Evolutionary conservation across 30 jellyfish, hydroid and myxozoan species (phyloP).

Genomic region (Nemopilema nomurai): DNA sequence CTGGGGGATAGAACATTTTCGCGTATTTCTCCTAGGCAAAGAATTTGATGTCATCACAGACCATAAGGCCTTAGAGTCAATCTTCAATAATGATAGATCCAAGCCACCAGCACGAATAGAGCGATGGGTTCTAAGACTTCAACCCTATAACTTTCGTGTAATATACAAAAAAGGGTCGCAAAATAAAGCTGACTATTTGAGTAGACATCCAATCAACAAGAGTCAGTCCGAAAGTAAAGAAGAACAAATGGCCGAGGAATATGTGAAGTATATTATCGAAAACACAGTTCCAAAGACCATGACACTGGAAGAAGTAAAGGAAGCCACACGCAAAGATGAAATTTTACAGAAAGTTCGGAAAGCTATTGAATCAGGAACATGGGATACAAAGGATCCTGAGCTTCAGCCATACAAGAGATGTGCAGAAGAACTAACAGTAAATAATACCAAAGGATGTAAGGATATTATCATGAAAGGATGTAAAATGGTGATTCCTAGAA

Average conservation of each 20-base stretch:
- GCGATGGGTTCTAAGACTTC: conserved; percentile 48
- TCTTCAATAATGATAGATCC: conserved; percentile 40
- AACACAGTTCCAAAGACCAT: conserved; percentile 42
- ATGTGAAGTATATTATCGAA: conserved; percentile 20
- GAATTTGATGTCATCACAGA: conserved; percentile 48
- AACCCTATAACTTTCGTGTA: conserved; percentile 48
- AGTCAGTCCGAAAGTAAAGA: conserved; percentile 45
- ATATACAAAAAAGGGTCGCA: conserved; percentile 39
- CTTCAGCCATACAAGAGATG: conserved; percentile 34
- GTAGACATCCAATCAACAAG: conserved; percentile 39
- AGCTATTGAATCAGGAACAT: conserved; percentile 24
- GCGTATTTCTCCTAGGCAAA: conserved; percentile 41
- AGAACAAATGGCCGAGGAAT: conserved; percentile 8
- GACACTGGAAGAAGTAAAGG: conserved; percentile 60
- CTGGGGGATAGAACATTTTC: conserved; percentile 52
- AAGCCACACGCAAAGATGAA: conserved; percentile 46
- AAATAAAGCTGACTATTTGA: conserved; percentile 48
- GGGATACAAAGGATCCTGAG: conserved; percentile 10
- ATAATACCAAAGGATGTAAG: conserved; percentile 13
- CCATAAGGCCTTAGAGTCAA: conserved; percentile 45
- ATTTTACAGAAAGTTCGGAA: conserved; percentile 25
- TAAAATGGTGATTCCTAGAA: no score
- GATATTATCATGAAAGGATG: conserved; percentile 44
- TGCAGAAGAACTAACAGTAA: conserved; percentile 47
- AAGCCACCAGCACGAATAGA: conserved; percentile 63